Evolutionary conservation across 2,797 vertebrate genomes (phyloP).

Genomic region (Eulemur rubriventer): DNA sequence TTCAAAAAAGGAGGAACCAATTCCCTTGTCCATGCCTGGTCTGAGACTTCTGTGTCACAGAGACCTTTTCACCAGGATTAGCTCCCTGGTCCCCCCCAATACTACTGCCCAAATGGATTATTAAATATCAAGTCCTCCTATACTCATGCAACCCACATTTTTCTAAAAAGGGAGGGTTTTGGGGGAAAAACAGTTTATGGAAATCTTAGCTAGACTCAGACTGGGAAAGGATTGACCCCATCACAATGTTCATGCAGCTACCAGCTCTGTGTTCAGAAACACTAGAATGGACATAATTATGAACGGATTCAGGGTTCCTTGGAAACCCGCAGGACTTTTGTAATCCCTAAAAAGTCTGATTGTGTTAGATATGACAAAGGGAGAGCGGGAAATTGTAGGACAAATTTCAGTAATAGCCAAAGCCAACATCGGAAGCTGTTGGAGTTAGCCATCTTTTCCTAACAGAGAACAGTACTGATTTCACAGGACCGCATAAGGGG

Average conservation of each 20-base stretch:
- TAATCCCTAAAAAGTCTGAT: conserved; percentile 1
- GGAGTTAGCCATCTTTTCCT: not conserved
- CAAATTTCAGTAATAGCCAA: not conserved
- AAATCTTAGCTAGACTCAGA: conserved; percentile 4
- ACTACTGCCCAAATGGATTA: not conserved
- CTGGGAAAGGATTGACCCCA: not conserved
- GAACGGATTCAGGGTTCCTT: not conserved
- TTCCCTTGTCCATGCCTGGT: not conserved
- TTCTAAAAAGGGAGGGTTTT: not conserved
- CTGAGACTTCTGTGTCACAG: not conserved
- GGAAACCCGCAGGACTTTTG: not conserved
- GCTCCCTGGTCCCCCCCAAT: not conserved
- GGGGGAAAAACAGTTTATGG: not conserved
- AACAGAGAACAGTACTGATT: not conserved
- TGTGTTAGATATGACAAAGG: not conserved
- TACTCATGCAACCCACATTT: not conserved
- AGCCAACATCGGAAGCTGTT: not conserved
- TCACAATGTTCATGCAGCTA: not conserved
- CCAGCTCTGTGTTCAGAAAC: not conserved
- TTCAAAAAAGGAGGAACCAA: not conserved
- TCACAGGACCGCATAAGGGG: not conserved
- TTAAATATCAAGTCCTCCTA: not conserved
- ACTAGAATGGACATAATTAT: not conserved
- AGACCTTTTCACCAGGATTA: not conserved
- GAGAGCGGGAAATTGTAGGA: not conserved